A percentile compares a stretch with the other conserved stretches of the same genome.
phyloP scores from a whole-genome alignment of 2,888 invertebrate species.

The Kuschelorhynchus macadamiae region DNA sequence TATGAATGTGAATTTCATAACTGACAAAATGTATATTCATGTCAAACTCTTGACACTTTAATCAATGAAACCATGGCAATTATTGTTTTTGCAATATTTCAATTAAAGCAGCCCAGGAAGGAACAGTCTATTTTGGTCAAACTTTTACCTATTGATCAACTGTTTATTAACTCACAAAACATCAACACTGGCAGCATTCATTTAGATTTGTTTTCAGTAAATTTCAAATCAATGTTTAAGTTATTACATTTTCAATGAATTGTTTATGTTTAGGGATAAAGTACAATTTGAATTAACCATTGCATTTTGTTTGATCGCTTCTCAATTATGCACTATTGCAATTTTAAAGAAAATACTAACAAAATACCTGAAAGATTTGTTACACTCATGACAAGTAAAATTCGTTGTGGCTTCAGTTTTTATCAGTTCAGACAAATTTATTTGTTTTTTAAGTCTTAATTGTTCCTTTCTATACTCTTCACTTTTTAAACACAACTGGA shows the following conservation, averaged over 20 bases:
- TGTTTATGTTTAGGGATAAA: not conserved
- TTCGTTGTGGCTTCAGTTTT: not conserved
- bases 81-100: no score
- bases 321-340: not conserved
- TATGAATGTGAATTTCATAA: no score
- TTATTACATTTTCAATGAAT: not conserved
- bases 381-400: constrained; percentile 38
- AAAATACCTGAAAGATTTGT: constrained; percentile 39
- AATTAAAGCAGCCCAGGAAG: no score
- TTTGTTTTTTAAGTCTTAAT: constrained; percentile 20
- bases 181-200: no score
- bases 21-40: no score
- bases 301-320: no score
- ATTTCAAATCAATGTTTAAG: not conserved
- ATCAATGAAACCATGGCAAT: no score
- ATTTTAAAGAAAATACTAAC: not conserved
- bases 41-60: no score
- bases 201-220: not conserved
- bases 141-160: no score
- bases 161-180: no score
- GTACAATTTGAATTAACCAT: no score
- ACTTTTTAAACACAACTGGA: constrained; percentile 53
- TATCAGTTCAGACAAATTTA: not conserved
- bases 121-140: no score
- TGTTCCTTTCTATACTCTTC: constrained; percentile 52